Percentiles rank a stretch among this genome's conserved stretches.
Conservation (phyloP, 2,888 invertebrate genomes). For the Tryphoninae sp. region DNA sequence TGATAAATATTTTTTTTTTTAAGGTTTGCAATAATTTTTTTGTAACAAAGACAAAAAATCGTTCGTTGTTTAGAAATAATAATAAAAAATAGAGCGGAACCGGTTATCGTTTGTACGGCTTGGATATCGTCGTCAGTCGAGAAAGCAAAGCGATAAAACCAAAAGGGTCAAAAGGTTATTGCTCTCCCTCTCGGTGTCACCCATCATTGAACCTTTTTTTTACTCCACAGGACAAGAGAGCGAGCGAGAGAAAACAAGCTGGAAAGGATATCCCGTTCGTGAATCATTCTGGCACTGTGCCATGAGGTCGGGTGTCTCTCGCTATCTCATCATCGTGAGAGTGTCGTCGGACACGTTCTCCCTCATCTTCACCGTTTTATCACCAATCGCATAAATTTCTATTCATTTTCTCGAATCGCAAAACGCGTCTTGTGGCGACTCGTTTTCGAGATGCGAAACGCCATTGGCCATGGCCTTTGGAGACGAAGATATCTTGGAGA, state of each 20-base stretch:
- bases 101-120: conserved; percentile 16
- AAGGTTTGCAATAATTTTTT: too few relatives aligned
- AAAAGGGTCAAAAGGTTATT: conserved; percentile 41
- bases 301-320: conserved; percentile 64
- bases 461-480: conserved; percentile 56
- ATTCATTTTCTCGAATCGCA: conserved; percentile 36
- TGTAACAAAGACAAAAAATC: too few relatives aligned
- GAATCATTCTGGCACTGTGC: conserved; percentile 72
- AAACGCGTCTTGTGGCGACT: neutral
- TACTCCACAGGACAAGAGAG: conserved; percentile 17
- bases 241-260: conserved; percentile 33
- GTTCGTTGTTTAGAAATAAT: too few relatives aligned
- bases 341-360: neutral
- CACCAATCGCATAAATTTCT: conserved; percentile 46
- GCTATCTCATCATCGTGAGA: neutral
- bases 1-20: too few relatives aligned
- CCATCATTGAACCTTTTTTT: neutral
- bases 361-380: neutral
- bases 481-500: neutral
- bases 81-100: neutral
- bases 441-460: neutral
- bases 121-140: conserved; percentile 32
- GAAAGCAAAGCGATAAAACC: conserved; percentile 10
- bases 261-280: conserved; percentile 66
- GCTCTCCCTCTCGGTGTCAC: conserved; percentile 26